phyloP scores from a whole-genome alignment of 1,140 invertebrate genomes.

The Wiebesia pumilae region DNA sequence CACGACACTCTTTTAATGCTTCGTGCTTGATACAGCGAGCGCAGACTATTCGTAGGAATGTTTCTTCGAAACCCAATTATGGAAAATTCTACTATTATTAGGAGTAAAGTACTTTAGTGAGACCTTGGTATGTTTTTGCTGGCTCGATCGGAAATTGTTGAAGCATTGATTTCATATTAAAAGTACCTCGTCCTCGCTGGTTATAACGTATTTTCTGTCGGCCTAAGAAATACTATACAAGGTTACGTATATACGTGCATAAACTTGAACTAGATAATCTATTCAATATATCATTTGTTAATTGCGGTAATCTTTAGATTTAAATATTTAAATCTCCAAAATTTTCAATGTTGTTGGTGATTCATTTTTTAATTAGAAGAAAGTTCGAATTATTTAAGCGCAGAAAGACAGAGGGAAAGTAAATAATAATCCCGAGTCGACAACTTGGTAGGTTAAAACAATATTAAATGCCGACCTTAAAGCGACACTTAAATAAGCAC shows the following conservation, averaged over 20 bases:
- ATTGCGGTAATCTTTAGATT: background rate
- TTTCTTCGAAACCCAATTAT: background rate
- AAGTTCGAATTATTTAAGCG: background rate
- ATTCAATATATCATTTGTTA: background rate
- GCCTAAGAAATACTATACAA: background rate
- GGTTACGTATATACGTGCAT: too few species aligned
- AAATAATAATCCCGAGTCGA: background rate
- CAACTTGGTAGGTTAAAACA: background rate
- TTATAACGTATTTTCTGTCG: background rate
- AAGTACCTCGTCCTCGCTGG: background rate
- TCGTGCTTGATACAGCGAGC: background rate
- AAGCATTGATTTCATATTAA: conserved; percentile 12
- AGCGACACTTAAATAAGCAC: background rate
- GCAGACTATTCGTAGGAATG: background rate
- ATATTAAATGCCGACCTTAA: background rate
- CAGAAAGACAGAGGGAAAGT: background rate
- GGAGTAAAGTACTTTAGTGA: background rate
- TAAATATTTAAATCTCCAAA: background rate
- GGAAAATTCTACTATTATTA: background rate
- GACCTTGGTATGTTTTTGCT: background rate
- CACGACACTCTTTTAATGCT: background rate
- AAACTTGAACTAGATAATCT: background rate
- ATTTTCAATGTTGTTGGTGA: background rate
- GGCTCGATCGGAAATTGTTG: background rate
- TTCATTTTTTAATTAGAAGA: background rate